Evolutionary conservation across 2,113 vertebrate species (phyloP), one percentile per base, ranked within the genome.

Genomic region (Lophura nycthemera): DNA sequence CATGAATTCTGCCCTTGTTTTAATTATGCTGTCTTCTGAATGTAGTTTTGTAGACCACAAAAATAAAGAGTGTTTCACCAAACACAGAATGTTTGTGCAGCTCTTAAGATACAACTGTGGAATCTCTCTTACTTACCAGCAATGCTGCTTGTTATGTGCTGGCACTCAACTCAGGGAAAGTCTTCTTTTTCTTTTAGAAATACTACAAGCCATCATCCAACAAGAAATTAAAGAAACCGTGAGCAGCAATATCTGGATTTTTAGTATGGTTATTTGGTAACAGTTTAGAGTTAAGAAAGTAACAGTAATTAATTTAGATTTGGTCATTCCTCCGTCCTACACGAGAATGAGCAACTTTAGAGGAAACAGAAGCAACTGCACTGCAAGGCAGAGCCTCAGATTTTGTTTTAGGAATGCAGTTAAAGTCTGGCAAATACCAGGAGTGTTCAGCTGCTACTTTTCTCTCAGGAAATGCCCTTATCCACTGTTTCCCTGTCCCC

Each of bases 1-100:
- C 93, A 92, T 98, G 97, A 98, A 98, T 98, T 97, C 97, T 98
- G 91, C 84, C 97, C 97, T 98, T 98, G 98, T 98, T 98, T 98
- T 97, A 98, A 97, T 97, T 97, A 97, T 97, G 94, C 97, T 96
- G 95, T 86, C 93, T 95, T 97, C 97, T 98, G 97, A 98, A 98
- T 98, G 98, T 98, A 96, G 97, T 97, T 97, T 98, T 98, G 96
- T 97, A 60, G 96, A 89, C 90, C 97, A 97, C 96, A 97, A 97
- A 98, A 98, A 98, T 97, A 97, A 98, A 97, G 98, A 89, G 96
- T 97, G 96, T 59, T 97, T 96, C 97, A 89, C 93, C 89, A 97
- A 97, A 98, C 97, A 98, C 97, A 97, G 97, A 96, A 97, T 97
- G 97, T 97, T 97, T 98, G 96, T 98, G 97, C 97, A 95, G 91